These are phyloP conservation scores for Drosophila rufa DNA, from an alignment of 1,140 invertebrate genomes.

Conservation along the genomic window DNA sequence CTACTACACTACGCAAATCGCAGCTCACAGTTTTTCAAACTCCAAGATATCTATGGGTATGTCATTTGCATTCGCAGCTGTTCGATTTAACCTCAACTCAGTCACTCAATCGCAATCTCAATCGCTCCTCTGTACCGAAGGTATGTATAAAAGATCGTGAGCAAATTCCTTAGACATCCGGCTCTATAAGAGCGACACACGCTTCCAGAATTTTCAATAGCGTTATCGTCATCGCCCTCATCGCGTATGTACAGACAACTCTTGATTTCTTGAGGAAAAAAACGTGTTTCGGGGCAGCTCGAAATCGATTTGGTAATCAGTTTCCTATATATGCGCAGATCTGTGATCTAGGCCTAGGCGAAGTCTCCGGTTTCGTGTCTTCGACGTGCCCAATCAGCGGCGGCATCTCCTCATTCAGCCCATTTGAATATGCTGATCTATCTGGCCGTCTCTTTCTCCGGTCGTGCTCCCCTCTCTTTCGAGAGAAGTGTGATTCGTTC, in stretches of 20 bases:
- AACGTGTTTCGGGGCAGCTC: constrained; percentile 64
- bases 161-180: constrained; percentile 56
- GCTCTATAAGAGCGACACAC: constrained; percentile 57
- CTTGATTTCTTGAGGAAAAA: constrained; percentile 35
- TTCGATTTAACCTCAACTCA: constrained; percentile 50
- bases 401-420: constrained; percentile 47
- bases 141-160: constrained; percentile 43
- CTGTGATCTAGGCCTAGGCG: constrained; percentile 39
- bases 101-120: constrained; percentile 11
- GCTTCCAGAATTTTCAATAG: constrained; percentile 77
- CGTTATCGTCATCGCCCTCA: constrained; percentile 61
- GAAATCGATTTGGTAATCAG: constrained; percentile 49
- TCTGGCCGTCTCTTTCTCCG: constrained; percentile 7
- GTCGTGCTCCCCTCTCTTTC: constrained; percentile 7
- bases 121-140: constrained; percentile 20
- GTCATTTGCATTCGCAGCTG: constrained; percentile 71
- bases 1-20: constrained; percentile 9
- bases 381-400: constrained; percentile 34
- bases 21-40: constrained; percentile 2
- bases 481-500: constrained; percentile 60
- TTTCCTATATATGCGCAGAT: constrained; percentile 48
- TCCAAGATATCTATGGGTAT: constrained; percentile 56
- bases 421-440: constrained; percentile 57
- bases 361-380: constrained; percentile 15
- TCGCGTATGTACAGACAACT: constrained; percentile 68